phyloP scores from a whole-genome alignment of 2,113 vertebrate genomes.

The Zapornia atra region DNA sequence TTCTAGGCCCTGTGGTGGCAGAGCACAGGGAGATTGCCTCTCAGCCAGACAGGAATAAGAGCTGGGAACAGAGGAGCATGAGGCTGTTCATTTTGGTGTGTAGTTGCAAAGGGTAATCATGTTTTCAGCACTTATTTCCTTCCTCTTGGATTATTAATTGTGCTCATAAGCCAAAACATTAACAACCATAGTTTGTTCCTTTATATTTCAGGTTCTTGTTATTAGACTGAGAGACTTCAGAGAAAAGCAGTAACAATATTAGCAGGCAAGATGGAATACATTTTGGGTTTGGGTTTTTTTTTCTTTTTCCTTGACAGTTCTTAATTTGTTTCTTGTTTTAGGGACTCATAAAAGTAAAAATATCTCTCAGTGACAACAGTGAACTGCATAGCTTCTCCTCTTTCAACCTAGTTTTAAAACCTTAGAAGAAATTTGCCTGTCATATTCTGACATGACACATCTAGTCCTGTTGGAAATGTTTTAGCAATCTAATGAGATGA shows the following conservation, averaged over 20 bases:
- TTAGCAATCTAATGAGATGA: constrained; percentile 39
- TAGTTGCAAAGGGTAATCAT: neutral
- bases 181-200: neutral
- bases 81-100: neutral
- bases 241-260: constrained; percentile 32
- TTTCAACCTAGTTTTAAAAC: constrained; percentile 55
- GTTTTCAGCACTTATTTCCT: neutral
- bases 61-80: neutral
- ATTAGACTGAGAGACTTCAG: constrained; percentile 9
- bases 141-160: constrained; percentile 19
- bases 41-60: neutral
- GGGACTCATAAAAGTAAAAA: constrained; percentile 71
- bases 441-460: constrained; percentile 62
- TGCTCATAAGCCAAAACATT: neutral
- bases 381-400: constrained; percentile 37
- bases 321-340: constrained; percentile 66
- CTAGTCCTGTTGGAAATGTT: constrained; percentile 39
- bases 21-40: neutral
- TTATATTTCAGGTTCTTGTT: constrained; percentile 26
- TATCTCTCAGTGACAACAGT: constrained; percentile 53
- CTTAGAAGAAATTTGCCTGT: constrained; percentile 58
- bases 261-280: constrained; percentile 48
- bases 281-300: neutral
- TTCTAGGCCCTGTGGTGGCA: neutral
- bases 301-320: constrained; percentile 64